These are phyloP conservation scores for Zaprionus bogoriensis DNA, from an alignment of 2,888 invertebrate species.

Conservation along the genomic window DNA sequence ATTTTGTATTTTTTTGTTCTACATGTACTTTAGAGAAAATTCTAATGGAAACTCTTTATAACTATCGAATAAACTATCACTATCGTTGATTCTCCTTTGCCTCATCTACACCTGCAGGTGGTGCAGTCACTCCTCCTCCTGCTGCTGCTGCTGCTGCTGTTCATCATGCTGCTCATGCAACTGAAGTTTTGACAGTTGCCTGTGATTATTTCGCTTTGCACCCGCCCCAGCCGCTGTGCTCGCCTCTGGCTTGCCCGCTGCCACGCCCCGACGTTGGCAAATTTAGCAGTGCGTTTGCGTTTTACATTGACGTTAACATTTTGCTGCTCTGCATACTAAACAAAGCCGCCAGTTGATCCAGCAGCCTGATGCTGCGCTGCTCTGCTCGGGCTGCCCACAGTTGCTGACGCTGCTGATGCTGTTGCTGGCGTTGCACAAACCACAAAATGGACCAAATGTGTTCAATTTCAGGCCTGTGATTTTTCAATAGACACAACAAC, in stretches of 20 bases:
- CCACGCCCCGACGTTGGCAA: conserved; percentile 13
- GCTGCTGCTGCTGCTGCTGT: conserved; percentile 18
- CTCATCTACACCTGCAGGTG: not conserved
- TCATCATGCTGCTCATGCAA: conserved; percentile 70
- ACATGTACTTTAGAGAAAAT: too few species aligned
- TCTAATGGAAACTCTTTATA: too few species aligned
- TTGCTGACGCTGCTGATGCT: conserved; percentile 23
- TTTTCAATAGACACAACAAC: conserved; percentile 61
- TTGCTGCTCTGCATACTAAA: conserved; percentile 72
- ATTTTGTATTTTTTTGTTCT: too few species aligned
- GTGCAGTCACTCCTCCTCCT: not conserved
- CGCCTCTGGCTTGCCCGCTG: not conserved
- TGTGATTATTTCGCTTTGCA: conserved; percentile 66
- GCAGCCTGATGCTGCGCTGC: conserved; percentile 37
- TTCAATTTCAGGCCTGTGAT: conserved; percentile 76
- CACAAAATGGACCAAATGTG: conserved; percentile 77
- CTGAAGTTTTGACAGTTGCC: conserved; percentile 74
- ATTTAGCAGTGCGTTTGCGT: conserved; percentile 71
- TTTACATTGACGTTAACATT: conserved; percentile 71
- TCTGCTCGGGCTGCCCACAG: not conserved
- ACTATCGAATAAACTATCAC: too few species aligned
- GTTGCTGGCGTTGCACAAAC: conserved; percentile 47
- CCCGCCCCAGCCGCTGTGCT: not conserved
- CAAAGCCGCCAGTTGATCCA: conserved; percentile 48
- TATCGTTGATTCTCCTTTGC: not conserved